A percentile compares a stretch with the other conserved stretches of the same genome.
phyloP scores from a whole-genome alignment of 2,113 vertebrate species.

The Eira barbara region DNA sequence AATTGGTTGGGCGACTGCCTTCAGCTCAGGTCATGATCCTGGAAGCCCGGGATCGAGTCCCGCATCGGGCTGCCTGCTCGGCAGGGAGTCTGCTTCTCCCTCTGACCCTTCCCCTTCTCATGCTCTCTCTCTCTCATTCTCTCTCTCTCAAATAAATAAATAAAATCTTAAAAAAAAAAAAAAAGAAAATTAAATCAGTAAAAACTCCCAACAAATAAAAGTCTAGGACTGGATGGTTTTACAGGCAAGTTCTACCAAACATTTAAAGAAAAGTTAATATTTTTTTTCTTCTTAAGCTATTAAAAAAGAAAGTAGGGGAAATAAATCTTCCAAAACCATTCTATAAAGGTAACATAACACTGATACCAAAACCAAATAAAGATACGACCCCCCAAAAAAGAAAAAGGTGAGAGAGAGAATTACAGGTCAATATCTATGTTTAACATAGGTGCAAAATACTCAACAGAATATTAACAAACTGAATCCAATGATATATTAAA shows the following conservation, averaged over 20 bases:
- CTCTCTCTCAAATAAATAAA: no score
- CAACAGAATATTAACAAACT: background rate
- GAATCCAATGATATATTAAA: background rate
- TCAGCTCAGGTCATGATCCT: no score
- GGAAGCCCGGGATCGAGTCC: no score
- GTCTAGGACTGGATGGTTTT: background rate
- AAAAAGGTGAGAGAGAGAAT: background rate
- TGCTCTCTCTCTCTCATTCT: no score
- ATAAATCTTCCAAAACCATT: background rate
- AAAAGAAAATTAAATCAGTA: background rate
- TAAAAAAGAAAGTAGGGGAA: background rate
- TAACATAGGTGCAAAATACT: background rate
- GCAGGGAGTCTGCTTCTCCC: no score
- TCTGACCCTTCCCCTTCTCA: no score
- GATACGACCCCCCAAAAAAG: background rate
- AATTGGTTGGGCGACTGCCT: no score
- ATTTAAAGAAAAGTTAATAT: background rate
- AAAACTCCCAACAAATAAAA: background rate
- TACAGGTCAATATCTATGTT: background rate
- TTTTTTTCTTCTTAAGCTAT: background rate
- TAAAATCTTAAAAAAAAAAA: no score
- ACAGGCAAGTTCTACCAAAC: background rate
- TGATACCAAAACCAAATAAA: background rate
- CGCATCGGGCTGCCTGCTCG: no score
- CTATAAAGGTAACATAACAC: background rate